Percentiles rank a stretch among this genome's conserved stretches.
These are phyloP conservation scores for Eupithecia abbreviata DNA, from an alignment of 2,888 invertebrate genomes.

Conservation along the genomic window DNA sequence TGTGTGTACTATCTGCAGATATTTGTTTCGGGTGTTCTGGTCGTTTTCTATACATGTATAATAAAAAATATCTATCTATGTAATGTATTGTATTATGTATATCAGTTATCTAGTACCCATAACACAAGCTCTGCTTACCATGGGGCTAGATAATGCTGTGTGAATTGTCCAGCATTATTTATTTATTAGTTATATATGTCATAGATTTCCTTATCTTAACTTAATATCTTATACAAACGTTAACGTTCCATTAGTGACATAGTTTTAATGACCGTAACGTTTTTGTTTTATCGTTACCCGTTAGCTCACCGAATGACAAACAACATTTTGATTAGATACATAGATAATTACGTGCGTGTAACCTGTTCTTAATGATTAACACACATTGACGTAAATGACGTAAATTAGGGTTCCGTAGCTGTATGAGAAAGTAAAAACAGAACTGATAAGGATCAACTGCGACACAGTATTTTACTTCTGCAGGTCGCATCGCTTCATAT, in stretches of 20 bases:
- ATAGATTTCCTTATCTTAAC: neutral
- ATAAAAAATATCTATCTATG: too few relatives aligned
- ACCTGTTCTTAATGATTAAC: slow-evolving; percentile 3
- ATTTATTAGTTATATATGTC: neutral
- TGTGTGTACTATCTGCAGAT: too few relatives aligned
- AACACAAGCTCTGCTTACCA: too few relatives aligned
- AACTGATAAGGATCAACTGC: neutral
- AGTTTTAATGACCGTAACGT: neutral
- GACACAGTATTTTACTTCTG: too few relatives aligned
- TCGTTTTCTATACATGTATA: too few relatives aligned
- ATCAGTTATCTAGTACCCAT: too few relatives aligned
- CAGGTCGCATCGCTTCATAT: too few relatives aligned
- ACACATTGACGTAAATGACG: neutral
- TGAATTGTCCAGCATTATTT: too few relatives aligned
- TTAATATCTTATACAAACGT: neutral
- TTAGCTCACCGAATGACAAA: neutral
- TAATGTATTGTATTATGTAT: too few relatives aligned
- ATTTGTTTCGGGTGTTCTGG: too few relatives aligned
- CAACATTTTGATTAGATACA: neutral
- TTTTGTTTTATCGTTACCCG: neutral
- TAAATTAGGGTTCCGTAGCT: neutral
- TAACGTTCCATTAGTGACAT: slow-evolving; percentile 1
- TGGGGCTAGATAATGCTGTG: too few relatives aligned
- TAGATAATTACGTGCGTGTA: neutral
- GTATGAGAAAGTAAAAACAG: neutral